phyloP scores from a whole-genome alignment of 2,888 invertebrate genomes.

The Poecilobothrus nobilitatus region DNA sequence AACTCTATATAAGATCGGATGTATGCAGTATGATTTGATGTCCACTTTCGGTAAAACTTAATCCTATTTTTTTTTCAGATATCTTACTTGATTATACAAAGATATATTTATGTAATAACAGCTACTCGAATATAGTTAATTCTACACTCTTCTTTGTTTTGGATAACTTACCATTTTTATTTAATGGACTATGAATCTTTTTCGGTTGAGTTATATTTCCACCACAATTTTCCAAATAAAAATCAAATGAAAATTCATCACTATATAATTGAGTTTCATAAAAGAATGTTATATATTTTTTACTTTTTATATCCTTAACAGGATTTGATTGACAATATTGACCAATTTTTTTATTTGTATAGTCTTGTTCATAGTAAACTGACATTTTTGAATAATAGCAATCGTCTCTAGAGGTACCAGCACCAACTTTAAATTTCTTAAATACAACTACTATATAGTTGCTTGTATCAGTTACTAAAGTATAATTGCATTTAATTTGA shows the following conservation, averaged over 20 bases:
- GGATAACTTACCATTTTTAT: constrained; percentile 29
- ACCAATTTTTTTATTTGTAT: constrained; percentile 16
- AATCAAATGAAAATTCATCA: constrained; percentile 40
- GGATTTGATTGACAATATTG: constrained; percentile 45
- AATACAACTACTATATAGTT: constrained; percentile 50
- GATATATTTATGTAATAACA: too few species aligned
- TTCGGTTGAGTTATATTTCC: constrained; percentile 56
- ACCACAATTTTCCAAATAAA: constrained; percentile 60
- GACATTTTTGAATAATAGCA: constrained; percentile 42
- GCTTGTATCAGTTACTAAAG: constrained; percentile 45
- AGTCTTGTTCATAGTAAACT: background rate
- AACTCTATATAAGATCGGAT: too few species aligned
- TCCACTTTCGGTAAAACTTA: too few species aligned
- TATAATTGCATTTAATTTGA: constrained; percentile 57
- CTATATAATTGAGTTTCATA: constrained; percentile 26
- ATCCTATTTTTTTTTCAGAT: too few species aligned
- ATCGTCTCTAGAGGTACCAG: constrained; percentile 17
- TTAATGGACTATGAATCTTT: constrained; percentile 46
- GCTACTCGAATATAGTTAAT: too few species aligned
- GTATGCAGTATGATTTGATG: too few species aligned
- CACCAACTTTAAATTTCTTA: constrained; percentile 47
- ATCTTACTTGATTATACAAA: too few species aligned
- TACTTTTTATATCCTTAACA: constrained; percentile 29
- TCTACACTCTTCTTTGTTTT: too few species aligned
- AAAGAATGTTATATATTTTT: constrained; percentile 43